Base-by-base conservation (phyloP, 2,113 vertebrate species). In the Pardalotus punctatus region DNA sequence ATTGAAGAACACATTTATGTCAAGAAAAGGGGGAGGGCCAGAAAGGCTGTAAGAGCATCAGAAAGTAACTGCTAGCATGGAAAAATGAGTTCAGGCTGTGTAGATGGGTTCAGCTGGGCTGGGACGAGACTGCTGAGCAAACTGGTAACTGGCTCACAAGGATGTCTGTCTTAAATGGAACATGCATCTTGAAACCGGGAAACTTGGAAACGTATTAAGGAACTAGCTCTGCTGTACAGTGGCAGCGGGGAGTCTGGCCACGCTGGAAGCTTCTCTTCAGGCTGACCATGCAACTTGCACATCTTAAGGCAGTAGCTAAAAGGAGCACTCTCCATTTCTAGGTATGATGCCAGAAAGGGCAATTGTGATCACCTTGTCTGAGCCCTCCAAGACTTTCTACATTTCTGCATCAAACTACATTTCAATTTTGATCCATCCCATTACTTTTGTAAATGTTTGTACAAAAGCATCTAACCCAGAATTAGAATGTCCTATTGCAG, bases 1-100 rank as follows among this genome's bases (percentile, higher is more conserved):
- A 95, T 10, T 86, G 81, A 97, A 97, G 95, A 98, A 81, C 92
- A 82, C 54, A 33, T 96, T 97, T 94, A 95, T 90, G 91, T 95
- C 4, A 17, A 93, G 97, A 61, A 77, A 70, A 92, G 19, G 19
- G 12, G 14, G 71, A 48, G 42, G 29, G 21, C 50, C 57, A 88
- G 27, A 80, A 88, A 80, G n/a, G 84, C 93, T 94, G 73, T 71
- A 88, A 97, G 94, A 96, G 74, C 90, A 86, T 96, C 90, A 91
- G 88, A 92, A 95, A 96, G 91, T 96, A 96, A 90, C 91, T 94
- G 79, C 73, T 69, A 77, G 93, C 69, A 93, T 82, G 93, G 79
- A 95, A 97, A 94, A 94, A 94, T 79, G 11, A 95, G 60, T 94
- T 94, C 72, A 92, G 71, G 83, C 96, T 94, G 90, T 70, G 82